Conservation (phyloP, 2,888 invertebrate genomes). For the Encarsia formosa region DNA sequence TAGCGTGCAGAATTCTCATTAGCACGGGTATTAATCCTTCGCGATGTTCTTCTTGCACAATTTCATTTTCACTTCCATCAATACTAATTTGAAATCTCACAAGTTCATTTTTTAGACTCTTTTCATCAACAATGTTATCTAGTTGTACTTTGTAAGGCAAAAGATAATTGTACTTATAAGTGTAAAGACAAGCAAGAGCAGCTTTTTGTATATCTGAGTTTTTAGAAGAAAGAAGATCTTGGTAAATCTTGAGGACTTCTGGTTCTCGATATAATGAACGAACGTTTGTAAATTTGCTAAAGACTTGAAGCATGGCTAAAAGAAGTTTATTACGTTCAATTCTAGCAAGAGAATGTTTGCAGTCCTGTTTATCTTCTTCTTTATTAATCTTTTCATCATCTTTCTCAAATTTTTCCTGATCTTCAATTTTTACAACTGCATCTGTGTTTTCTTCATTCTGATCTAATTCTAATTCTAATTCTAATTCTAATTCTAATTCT, state of each 20-base stretch:
- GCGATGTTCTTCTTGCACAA: slow-evolving; percentile 71
- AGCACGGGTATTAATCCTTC: slow-evolving; percentile 70
- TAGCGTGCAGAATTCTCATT: slow-evolving; percentile 78
- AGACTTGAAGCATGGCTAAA: slow-evolving; percentile 67
- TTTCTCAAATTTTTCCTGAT: slow-evolving; percentile 28
- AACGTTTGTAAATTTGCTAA: slow-evolving; percentile 77
- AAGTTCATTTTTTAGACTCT: slow-evolving; percentile 82
- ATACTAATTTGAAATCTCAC: slow-evolving; percentile 67
- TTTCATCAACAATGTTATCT: slow-evolving; percentile 77
- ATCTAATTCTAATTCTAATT: too few species aligned
- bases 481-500: too few species aligned
- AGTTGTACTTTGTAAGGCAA: slow-evolving; percentile 77
- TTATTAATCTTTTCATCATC: slow-evolving; percentile 1
- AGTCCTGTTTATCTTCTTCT: slow-evolving; percentile 15
- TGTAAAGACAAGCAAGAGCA: slow-evolving; percentile 80
- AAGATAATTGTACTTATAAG: slow-evolving; percentile 78
- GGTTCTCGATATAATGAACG: slow-evolving; percentile 72
- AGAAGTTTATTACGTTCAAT: slow-evolving; percentile 51
- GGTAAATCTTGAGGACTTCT: slow-evolving; percentile 70
- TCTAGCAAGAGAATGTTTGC: slow-evolving; percentile 15
- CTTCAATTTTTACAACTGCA: slow-evolving; percentile 21
- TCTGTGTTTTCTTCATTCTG: slow-evolving; percentile 44
- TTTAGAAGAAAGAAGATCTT: slow-evolving; percentile 75
- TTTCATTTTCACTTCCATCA: slow-evolving; percentile 65
- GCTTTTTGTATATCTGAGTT: slow-evolving; percentile 77